A percentile compares a stretch with the other conserved stretches of the same genome.
Conservation (phyloP, 2,888 invertebrate genomes). For the Harpagoxenus sublaevis region DNA sequence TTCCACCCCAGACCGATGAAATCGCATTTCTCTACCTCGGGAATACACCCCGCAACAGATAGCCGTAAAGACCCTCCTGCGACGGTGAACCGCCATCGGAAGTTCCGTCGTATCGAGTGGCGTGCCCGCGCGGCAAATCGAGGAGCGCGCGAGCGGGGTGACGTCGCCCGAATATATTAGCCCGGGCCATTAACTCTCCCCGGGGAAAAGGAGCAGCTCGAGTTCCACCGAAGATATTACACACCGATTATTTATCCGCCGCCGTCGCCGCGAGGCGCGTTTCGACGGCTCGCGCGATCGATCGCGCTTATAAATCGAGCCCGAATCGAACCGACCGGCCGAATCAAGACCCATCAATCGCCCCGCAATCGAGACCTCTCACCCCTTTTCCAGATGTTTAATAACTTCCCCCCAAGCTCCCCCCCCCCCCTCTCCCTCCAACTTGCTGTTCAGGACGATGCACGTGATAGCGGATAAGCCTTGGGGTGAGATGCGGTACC, state of each 20-base stretch:
- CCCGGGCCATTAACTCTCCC: constrained; percentile 55
- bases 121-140: constrained; percentile 24
- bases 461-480: constrained; percentile 62
- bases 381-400: constrained; percentile 71
- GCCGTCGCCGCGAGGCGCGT: constrained; percentile 45
- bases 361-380: constrained; percentile 65
- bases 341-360: constrained; percentile 71
- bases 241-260: constrained; percentile 45
- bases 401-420: constrained; percentile 70
- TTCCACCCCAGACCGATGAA: background rate
- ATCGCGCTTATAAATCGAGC: constrained; percentile 54
- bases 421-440: constrained; percentile 12
- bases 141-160: background rate
- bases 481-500: constrained; percentile 52
- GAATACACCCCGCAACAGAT: constrained; percentile 42
- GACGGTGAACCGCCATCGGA: constrained; percentile 51
- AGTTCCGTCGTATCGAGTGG: constrained; percentile 44
- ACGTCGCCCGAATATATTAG: constrained; percentile 55
- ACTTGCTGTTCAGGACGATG: constrained; percentile 69
- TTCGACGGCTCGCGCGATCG: constrained; percentile 48
- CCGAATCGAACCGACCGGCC: constrained; percentile 16
- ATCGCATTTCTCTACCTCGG: constrained; percentile 26
- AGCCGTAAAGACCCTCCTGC: constrained; percentile 48
- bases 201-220: constrained; percentile 55
- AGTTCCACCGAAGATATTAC: constrained; percentile 45